Conservation (phyloP, 2,888 invertebrate genomes). For the Cerceris ruficornis region DNA sequence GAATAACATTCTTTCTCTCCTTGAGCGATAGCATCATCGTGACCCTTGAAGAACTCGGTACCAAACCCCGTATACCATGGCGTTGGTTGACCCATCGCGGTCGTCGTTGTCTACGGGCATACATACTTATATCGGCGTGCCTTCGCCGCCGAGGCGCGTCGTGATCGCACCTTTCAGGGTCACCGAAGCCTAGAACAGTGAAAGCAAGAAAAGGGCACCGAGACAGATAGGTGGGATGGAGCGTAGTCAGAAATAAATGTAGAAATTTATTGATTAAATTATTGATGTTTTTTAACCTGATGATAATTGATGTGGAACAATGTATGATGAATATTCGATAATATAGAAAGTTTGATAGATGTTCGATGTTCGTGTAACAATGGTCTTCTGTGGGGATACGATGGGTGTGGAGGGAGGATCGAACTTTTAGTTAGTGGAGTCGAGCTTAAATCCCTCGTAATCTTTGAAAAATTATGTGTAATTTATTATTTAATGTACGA, state of each 20-base stretch:
- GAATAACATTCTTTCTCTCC: slow-evolving; percentile 42
- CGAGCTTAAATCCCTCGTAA: no score
- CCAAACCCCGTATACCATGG: slow-evolving; percentile 19
- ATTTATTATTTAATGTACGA: no score
- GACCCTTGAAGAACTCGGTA: slow-evolving; percentile 44
- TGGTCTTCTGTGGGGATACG: no score
- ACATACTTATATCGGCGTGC: slow-evolving; percentile 30
- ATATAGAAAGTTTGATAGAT: no score
- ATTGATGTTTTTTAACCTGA: no score
- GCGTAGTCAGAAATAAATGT: slow-evolving; percentile 48
- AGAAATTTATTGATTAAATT: slow-evolving; percentile 21
- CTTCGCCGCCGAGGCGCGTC: slow-evolving; percentile 41
- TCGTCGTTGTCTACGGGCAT: slow-evolving; percentile 47
- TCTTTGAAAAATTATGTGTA: no score
- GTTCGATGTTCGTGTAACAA: no score
- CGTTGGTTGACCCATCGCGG: slow-evolving; percentile 48
- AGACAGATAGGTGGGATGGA: slow-evolving; percentile 22
- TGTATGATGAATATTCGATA: no score
- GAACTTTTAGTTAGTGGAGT: no score
- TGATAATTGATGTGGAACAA: no score
- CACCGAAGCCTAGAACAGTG: slow-evolving; percentile 51
- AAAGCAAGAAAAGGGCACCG: slow-evolving; percentile 31
- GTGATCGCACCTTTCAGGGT: slow-evolving; percentile 60
- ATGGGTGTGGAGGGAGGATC: no score
- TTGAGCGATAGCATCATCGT: slow-evolving; percentile 59